Evolutionary conservation across 2,797 vertebrate genomes (phyloP).

Genomic region (Notamacropus eugenii): DNA sequence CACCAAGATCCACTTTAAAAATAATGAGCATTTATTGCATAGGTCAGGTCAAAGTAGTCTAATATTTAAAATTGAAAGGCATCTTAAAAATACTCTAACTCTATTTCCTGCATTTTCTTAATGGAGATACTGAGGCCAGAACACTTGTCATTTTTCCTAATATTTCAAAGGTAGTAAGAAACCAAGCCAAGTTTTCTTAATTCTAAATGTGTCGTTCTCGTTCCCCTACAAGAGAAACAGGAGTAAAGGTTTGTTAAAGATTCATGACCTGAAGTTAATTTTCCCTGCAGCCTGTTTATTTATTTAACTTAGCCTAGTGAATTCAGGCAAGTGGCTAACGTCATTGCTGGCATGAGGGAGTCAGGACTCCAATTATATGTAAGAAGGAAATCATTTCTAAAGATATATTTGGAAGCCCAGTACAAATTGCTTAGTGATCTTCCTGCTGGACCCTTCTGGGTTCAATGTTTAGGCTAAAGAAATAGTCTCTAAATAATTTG

Average conservation of each 20-base stretch:
- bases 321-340: conserved; percentile 73
- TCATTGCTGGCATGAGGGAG: conserved; percentile 71
- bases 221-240: conserved; percentile 59
- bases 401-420: conserved; percentile 61
- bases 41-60: not conserved
- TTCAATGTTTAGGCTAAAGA: conserved; percentile 1
- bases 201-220: conserved; percentile 16
- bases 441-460: conserved; percentile 29
- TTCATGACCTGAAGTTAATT: conserved; percentile 76
- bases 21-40: not conserved
- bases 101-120: not conserved
- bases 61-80: not conserved
- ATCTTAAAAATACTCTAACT: not conserved
- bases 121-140: not conserved
- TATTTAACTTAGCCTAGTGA: conserved; percentile 78
- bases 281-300: conserved; percentile 66
- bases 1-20: not conserved
- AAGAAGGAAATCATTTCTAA: conserved; percentile 68
- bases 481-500: conserved; percentile 12
- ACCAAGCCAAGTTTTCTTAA: not conserved
- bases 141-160: conserved; percentile 27
- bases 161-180: not conserved
- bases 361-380: conserved; percentile 61
- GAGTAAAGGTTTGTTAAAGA: conserved; percentile 68
- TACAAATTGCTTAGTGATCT: conserved; percentile 26